Evolutionary conservation across 2,113 vertebrate species (phyloP).

Genomic region (Neolamprologus fasciatus): DNA sequence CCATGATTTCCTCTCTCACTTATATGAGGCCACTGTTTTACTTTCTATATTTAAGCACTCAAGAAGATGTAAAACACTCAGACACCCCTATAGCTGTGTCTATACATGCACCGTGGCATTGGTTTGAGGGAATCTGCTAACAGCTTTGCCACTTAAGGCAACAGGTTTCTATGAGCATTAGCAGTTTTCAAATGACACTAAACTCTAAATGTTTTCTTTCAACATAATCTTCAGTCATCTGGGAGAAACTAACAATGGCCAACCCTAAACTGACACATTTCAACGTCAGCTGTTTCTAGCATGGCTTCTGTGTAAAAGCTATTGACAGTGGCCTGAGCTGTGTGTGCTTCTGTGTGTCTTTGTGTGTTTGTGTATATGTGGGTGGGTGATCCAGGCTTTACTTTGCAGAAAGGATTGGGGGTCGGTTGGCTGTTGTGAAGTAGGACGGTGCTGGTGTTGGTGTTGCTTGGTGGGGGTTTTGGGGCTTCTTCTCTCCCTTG

Average conservation of each 20-base stretch:
- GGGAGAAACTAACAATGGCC: neutral
- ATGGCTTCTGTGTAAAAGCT: conserved; percentile 30
- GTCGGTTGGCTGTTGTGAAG: conserved; percentile 20
- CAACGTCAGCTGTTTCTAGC: conserved; percentile 49
- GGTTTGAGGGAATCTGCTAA: neutral
- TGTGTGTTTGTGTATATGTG: conserved; percentile 4
- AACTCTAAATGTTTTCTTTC: neutral
- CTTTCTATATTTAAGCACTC: neutral
- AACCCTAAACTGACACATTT: neutral
- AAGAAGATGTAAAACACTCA: neutral
- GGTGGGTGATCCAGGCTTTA: neutral
- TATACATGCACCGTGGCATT: neutral
- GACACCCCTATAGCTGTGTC: neutral
- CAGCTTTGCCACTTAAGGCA: conserved; percentile 10
- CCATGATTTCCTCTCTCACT: conserved; percentile 60
- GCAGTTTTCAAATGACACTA: neutral
- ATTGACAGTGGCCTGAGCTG: conserved; percentile 25
- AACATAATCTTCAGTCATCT: neutral
- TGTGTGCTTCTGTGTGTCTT: neutral
- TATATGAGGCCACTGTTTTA: neutral
- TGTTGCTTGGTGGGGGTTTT: neutral
- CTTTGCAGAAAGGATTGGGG: conserved; percentile 27
- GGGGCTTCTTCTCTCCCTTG: neutral
- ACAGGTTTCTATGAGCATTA: conserved; percentile 32
- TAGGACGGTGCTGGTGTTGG: neutral